Conservation (phyloP, 2,888 invertebrate species). For the Peribatodes rhomboidaria region DNA sequence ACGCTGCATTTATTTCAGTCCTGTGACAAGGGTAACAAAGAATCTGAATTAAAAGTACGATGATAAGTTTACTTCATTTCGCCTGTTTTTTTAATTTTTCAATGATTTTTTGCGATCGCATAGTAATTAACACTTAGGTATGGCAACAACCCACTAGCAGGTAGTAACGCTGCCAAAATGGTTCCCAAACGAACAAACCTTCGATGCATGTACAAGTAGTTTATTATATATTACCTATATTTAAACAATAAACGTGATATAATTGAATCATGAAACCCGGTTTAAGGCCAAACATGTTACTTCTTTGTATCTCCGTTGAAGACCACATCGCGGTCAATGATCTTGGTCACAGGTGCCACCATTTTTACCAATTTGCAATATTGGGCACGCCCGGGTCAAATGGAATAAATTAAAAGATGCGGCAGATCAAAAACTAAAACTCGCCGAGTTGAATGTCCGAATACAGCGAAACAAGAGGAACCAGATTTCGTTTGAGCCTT, state of each 20-base stretch:
- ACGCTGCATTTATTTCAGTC: too few relatives aligned
- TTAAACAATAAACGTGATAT: not conserved
- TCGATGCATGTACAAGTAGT: too few relatives aligned
- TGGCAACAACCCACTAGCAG: too few relatives aligned
- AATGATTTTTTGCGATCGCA: too few relatives aligned
- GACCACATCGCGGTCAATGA: not conserved
- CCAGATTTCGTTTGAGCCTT: not conserved
- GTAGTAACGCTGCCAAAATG: too few relatives aligned
- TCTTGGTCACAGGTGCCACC: not conserved
- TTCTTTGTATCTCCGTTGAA: not conserved
- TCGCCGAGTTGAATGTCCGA: constrained; percentile 3
- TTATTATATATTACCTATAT: not conserved
- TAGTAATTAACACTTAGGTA: too few relatives aligned
- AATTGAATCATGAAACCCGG: not conserved
- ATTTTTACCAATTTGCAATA: not conserved
- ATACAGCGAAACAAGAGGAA: not conserved
- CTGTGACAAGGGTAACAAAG: too few relatives aligned
- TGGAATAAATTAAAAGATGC: constrained; percentile 7
- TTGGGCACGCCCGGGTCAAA: not conserved
- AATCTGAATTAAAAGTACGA: too few relatives aligned
- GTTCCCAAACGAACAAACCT: too few relatives aligned
- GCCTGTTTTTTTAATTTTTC: too few relatives aligned
- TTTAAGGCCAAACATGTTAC: not conserved
- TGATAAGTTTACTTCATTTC: too few relatives aligned
- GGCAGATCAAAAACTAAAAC: not conserved